Evolutionary conservation across 2,888 invertebrate genomes (phyloP).

Genomic region (Dynastes grantii): DNA sequence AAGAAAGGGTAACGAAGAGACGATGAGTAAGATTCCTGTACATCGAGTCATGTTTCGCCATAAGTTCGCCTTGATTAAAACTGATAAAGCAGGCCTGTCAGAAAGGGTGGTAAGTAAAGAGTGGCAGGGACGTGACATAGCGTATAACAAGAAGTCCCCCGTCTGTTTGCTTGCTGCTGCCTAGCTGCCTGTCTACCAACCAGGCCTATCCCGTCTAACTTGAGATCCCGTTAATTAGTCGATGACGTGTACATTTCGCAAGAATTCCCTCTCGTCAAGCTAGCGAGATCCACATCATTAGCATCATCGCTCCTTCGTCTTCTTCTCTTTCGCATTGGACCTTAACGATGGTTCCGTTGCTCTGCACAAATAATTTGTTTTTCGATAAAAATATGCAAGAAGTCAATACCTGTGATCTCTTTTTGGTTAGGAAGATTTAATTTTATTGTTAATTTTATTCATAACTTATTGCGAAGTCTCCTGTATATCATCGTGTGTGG

Average conservation of each 20-base stretch:
- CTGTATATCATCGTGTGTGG: neutral
- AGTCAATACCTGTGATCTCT: neutral
- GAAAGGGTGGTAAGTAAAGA: neutral
- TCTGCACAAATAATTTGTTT: too few species aligned
- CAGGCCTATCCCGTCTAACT: slow-evolving; percentile 31
- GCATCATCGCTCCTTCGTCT: slow-evolving; percentile 11
- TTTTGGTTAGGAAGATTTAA: too few species aligned
- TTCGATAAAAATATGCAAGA: neutral
- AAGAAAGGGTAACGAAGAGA: neutral
- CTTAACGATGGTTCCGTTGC: too few species aligned
- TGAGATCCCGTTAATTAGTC: slow-evolving; percentile 37
- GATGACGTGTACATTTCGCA: slow-evolving; percentile 45
- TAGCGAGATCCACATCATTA: slow-evolving; percentile 35
- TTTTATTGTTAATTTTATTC: too few species aligned
- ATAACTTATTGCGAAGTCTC: too few species aligned
- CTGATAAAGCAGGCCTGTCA: slow-evolving; percentile 38
- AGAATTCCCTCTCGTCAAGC: slow-evolving; percentile 41
- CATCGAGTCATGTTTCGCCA: slow-evolving; percentile 34
- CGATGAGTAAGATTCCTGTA: slow-evolving; percentile 5
- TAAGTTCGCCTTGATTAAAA: slow-evolving; percentile 44
- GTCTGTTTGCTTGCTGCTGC: slow-evolving; percentile 18
- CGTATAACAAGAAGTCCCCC: slow-evolving; percentile 33
- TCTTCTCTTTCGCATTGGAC: neutral
- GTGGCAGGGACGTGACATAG: neutral
- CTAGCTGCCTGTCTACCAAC: neutral